Base-by-base conservation (phyloP, 1,140 invertebrate genomes). In the Centruroides sculpturatus region DNA sequence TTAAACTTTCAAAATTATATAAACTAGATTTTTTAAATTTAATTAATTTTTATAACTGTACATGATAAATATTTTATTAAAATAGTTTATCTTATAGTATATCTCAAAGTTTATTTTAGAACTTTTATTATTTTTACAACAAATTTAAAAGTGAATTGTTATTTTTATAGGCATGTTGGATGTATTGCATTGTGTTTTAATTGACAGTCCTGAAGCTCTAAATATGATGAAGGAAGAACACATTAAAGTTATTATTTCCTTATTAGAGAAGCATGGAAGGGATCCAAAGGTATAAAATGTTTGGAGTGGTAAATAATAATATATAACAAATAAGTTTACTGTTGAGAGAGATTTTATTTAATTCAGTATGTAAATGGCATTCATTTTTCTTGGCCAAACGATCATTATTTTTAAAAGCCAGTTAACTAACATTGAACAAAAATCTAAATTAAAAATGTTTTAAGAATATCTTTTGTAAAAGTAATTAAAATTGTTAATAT, bases 151-250 rank as follows among this genome's bases (percentile, higher is more conserved):
- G 6, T 53, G 5, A 63, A 5, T 58, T 13, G 55, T 51, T 51
- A 4, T 41, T 41, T 41, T 41, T 4, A 35, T 52, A 75, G 76
- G 96, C 66, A 99, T 99, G 86, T 76, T 99, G 67, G 96, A 99
- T 76, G 97, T 99, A 65, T 78, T 99, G 3, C 96, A 99, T 75
- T 99, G 95, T 77, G 95, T 99, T 35, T 81, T 99, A 35, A 98
- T 98, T 57, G 97, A 99, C 80, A 98, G 93, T 10, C 97, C 96
- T 0, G 97, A 99, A 79, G 97, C 96, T 12, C 76, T 99, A 66
- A 99, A 99, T 71, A 98, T 99, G 89, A 98, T 99, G 87, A 85
- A 92, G 83, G 96, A 99, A 71, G 93, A 96, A 70, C 96, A 99
- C 71, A 99, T 99, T 61, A 96, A 97, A 81, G 96, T 98, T 0